phyloP scores from a whole-genome alignment of 2,797 vertebrate species.

The Atherinosoma microstoma region DNA sequence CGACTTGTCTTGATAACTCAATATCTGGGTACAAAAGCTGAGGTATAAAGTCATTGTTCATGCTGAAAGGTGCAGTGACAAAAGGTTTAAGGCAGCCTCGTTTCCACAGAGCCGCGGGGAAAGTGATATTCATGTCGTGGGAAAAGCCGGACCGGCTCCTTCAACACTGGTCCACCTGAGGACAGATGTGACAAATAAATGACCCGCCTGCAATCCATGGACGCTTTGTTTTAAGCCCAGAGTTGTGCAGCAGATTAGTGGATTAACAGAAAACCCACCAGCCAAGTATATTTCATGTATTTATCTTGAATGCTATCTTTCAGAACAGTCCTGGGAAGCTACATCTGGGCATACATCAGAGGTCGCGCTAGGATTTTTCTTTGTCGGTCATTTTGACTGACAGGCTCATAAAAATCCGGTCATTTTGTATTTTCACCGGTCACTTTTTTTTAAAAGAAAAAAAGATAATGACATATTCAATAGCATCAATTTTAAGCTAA shows the following conservation, averaged over 20 bases:
- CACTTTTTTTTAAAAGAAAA: too few species aligned
- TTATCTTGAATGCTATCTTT: neutral
- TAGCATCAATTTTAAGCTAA: too few species aligned
- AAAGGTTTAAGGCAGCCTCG: conserved; percentile 56
- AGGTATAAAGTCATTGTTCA: conserved; percentile 63
- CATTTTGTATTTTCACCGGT: too few species aligned
- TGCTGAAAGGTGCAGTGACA: conserved; percentile 56
- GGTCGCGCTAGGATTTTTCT: too few species aligned
- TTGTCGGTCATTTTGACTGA: too few species aligned
- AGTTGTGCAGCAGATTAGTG: neutral
- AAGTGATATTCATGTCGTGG: conserved; percentile 58
- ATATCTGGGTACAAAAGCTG: conserved; percentile 59
- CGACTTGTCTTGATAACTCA: conserved; percentile 44
- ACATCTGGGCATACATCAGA: too few species aligned
- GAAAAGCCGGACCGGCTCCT: conserved; percentile 32
- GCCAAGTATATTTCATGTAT: neutral
- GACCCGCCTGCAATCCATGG: too few species aligned
- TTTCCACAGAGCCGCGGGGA: conserved; percentile 40
- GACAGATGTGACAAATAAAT: neutral
- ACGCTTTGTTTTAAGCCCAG: neutral
- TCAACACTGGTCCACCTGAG: conserved; percentile 22
- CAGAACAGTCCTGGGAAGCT: neutral
- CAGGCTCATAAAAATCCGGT: too few species aligned
- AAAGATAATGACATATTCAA: too few species aligned
- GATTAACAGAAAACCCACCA: too few species aligned